These are phyloP conservation scores for Pholis gunnellus DNA, from an alignment of 2,113 vertebrate genomes.

Conservation along the genomic window DNA sequence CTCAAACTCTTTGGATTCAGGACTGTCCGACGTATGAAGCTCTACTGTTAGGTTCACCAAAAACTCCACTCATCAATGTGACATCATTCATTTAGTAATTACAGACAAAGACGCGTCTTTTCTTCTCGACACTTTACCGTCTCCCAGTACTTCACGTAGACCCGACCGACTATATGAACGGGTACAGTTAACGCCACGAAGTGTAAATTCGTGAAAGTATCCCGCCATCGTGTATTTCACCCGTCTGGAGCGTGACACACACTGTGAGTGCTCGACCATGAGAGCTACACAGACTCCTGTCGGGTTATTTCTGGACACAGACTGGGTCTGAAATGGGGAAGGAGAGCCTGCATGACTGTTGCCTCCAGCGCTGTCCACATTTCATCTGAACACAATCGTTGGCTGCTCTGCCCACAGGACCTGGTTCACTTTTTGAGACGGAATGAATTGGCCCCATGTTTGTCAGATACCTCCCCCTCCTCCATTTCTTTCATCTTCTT, in stretches of 20 bases:
- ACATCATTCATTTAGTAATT: background rate
- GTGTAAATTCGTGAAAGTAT: background rate
- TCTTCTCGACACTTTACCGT: background rate
- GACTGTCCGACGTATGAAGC: background rate
- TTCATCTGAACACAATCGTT: slow-evolving; percentile 45
- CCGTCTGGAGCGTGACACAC: background rate
- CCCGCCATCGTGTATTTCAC: background rate
- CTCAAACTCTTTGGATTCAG: background rate
- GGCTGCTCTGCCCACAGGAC: slow-evolving; percentile 35
- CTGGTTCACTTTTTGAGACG: slow-evolving; percentile 24
- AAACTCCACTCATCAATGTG: background rate
- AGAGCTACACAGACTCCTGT: slow-evolving; percentile 15
- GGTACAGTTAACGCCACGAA: background rate
- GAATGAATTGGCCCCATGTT: slow-evolving; percentile 29
- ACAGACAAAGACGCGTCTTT: background rate
- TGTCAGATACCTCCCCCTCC: slow-evolving; percentile 10
- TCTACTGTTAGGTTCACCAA: background rate
- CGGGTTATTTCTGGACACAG: slow-evolving; percentile 33
- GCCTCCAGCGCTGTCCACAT: slow-evolving; percentile 32
- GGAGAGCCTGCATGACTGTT: slow-evolving; percentile 32
- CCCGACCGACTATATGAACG: background rate
- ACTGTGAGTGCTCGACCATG: slow-evolving; percentile 13
- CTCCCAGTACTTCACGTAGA: background rate
- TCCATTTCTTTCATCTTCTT: slow-evolving; percentile 33
- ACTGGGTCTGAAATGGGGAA: slow-evolving; percentile 41